Conservation (phyloP, 2,797 vertebrate genomes). For the Arremon brunneinucha region DNA sequence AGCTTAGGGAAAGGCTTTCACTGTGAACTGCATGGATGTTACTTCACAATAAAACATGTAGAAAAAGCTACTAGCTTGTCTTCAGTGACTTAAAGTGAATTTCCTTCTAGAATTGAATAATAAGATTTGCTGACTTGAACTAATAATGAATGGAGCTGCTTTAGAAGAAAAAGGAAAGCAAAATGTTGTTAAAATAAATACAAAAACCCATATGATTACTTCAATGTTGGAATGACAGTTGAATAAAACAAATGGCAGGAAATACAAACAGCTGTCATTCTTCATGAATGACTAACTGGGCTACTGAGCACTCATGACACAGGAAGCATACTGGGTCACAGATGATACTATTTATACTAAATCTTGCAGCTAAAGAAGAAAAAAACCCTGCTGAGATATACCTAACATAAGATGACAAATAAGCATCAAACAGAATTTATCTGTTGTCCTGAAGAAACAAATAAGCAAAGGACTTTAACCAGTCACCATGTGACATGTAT, state of each 20-base stretch:
- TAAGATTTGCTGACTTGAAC: slow-evolving; percentile 7
- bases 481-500: background rate
- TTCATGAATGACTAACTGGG: background rate
- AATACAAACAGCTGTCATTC: background rate
- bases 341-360: background rate
- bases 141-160: background rate
- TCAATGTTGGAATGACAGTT: background rate
- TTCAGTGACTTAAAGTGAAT: slow-evolving; percentile 39
- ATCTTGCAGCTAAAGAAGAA: background rate
- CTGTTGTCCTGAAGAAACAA: background rate
- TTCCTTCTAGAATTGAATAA: slow-evolving; percentile 48
- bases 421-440: background rate
- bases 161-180: slow-evolving; percentile 36
- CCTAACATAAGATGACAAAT: background rate
- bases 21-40: background rate
- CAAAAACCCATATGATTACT: background rate
- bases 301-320: background rate
- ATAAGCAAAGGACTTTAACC: background rate
- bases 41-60: slow-evolving; percentile 14
- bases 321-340: background rate
- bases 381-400: rapidly evolving
- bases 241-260: background rate
- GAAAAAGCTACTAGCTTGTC: slow-evolving; percentile 19
- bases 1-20: slow-evolving; percentile 32
- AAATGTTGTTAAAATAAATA: background rate